Conservation (phyloP, 2,797 vertebrate genomes). For the Catamblyrhynchus diadema region DNA sequence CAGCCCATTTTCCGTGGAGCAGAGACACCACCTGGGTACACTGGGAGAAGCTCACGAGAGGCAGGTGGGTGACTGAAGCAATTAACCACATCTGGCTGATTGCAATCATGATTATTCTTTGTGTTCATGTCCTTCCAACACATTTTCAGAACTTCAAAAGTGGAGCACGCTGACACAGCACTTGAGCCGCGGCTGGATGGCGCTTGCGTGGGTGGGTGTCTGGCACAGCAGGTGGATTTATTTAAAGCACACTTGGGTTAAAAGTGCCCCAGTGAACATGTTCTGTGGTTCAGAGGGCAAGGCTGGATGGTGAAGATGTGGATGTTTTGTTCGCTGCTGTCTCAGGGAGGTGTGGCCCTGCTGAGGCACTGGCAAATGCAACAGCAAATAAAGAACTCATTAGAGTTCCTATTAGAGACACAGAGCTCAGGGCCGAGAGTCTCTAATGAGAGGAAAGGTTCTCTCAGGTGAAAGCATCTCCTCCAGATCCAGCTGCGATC, state of each 20-base stretch:
- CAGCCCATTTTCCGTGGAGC: neutral
- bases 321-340: neutral
- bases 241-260: neutral
- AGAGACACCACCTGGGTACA: neutral
- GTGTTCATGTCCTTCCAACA: accelerated
- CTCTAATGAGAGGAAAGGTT: neutral
- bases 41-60: accelerated
- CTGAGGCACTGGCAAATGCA: neutral
- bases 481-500: neutral
- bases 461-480: neutral
- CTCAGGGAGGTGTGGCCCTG: neutral
- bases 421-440: neutral
- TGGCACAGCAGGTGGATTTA: neutral
- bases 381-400: neutral
- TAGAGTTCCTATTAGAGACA: neutral
- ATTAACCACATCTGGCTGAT: neutral
- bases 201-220: neutral
- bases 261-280: neutral
- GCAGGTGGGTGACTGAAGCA: neutral
- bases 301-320: accelerated
- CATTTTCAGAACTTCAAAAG: neutral
- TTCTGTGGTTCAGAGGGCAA: neutral
- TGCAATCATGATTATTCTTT: neutral
- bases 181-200: neutral
- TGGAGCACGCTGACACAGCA: slow-evolving; percentile 3